These are phyloP conservation scores for Barbus barbus DNA, from an alignment of 2,113 vertebrate genomes.

Conservation along the genomic window DNA sequence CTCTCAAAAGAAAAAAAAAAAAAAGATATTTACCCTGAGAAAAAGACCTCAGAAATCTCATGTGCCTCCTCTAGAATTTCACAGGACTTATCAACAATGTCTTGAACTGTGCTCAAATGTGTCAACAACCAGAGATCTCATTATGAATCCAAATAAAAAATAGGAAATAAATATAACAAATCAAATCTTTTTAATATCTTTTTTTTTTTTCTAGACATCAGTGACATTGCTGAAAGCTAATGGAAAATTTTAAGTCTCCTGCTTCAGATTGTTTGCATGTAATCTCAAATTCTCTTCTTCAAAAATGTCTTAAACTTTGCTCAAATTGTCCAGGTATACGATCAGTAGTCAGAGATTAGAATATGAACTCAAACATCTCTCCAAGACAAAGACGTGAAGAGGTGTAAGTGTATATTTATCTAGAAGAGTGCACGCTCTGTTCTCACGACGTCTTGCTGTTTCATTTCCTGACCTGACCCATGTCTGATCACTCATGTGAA, in stretches of 20 bases:
- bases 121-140: not conserved
- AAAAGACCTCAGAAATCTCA: too few relatives aligned
- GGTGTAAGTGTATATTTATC: slow-evolving; percentile 54
- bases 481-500: slow-evolving; percentile 48
- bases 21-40: too few relatives aligned
- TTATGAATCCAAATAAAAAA: not conserved
- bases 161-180: too few relatives aligned
- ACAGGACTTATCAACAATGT: not conserved
- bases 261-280: not conserved
- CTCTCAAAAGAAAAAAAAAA: too few relatives aligned
- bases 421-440: slow-evolving; percentile 13
- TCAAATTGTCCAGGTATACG: not conserved
- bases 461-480: slow-evolving; percentile 44
- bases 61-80: not conserved
- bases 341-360: not conserved
- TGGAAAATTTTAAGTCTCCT: too few relatives aligned
- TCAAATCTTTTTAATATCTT: not conserved
- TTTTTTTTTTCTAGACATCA: not conserved
- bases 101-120: not conserved
- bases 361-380: not conserved
- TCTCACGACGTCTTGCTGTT: slow-evolving; percentile 34
- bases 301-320: not conserved
- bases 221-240: not conserved
- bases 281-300: not conserved
- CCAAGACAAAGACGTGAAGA: slow-evolving; percentile 11